Base-by-base conservation (phyloP, 2,113 vertebrate genomes). In the Meriones unguiculatus region DNA sequence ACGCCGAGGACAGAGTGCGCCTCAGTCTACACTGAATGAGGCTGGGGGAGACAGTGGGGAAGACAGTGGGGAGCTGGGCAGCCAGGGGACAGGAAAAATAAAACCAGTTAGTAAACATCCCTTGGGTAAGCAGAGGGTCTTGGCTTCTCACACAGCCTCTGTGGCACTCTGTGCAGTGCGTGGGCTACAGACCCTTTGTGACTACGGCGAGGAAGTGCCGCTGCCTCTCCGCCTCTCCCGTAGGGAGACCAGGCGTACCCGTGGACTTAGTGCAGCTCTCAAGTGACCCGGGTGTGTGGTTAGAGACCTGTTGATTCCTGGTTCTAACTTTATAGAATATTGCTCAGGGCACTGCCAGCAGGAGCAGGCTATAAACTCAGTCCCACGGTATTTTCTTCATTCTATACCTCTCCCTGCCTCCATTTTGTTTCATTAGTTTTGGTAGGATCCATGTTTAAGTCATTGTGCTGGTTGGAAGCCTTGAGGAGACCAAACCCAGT, bases 301-400 rank as follows among this genome's bases (percentile, higher is more conserved):
- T 97, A 90, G 95, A 93, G 94, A 90, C 65, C 92, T 94, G 59
- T 54, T 57, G 94, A 94, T 90, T 95, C 72, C 52, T 50, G 93
- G 95, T 69, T 90, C 65, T 90, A 57, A 86, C 94, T 97, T 91
- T 95, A 70, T 90, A 92, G 96, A 93, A 77, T 25, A 65, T 52
- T 17, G 32, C 67, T 94, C 54, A 67, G 93, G 82, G 88, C 85
- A 46, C 46, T 46, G 76, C 92, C 59, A 38, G 85, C 91, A 95
- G 75, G 54, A 87, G 54, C 95, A 93, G 76, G 82, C 90, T 96
- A 59, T 93, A 97, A 95, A 96, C 96, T 94, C 77, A 95, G 73
- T 96, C 94, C 95, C 94, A 94, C 75, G 95, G 75, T 86, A 90
- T 65, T 95, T 97, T 96, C 87, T 97, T 92, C 72, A 88, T 89